Base-by-base conservation (phyloP, 2,113 vertebrate genomes). In the Lepus americanus region DNA sequence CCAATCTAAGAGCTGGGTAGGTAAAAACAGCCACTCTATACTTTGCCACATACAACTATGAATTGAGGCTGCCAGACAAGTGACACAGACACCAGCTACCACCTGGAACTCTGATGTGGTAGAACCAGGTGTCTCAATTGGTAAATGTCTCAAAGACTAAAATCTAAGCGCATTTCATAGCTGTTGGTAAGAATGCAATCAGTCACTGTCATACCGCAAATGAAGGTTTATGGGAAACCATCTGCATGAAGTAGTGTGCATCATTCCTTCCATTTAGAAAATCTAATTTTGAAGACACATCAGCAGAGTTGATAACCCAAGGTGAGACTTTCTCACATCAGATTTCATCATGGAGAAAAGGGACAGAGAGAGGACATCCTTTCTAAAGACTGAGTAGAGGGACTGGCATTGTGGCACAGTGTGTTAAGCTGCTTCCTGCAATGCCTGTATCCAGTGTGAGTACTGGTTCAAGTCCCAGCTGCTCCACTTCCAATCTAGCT, bases 111-210 rank as follows among this genome's bases (percentile, higher is more conserved):
- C 72, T 83, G 27, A 70, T 81, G 44, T n/a, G 11, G 29, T 13
- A 16, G 13, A 76, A 81, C 59, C 88, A 72, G 5, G 31, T n/a
- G 61, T 29, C 78, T 84, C 67, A n/a, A 67, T 77, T 6, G 31
- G 5, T 90, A 95, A 77, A 74, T 53, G 53, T 14, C 61, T 63
- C 31, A 10, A 77, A 83, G 64, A 93, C 89, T n/a, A 55, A 55
- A 69, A 29, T 86, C 69, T 36, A 77, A 59, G 5, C n/a, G 33
- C 31, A n/a, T 49, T 53, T 11, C 39, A 61, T 2, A 87, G 80
- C 14, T 53, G 1, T 39, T 49, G 39, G 19, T 61, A 74, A 76
- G 39, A 70, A 83, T 5, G 11, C 2, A 5, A 39, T 61, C 76
- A 10, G n/a, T 61, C 13, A 16, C 36, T 19, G 27, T 39, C 64